Evolutionary conservation across 1,140 invertebrate species (phyloP).

Genomic region (Aplysia californica): DNA sequence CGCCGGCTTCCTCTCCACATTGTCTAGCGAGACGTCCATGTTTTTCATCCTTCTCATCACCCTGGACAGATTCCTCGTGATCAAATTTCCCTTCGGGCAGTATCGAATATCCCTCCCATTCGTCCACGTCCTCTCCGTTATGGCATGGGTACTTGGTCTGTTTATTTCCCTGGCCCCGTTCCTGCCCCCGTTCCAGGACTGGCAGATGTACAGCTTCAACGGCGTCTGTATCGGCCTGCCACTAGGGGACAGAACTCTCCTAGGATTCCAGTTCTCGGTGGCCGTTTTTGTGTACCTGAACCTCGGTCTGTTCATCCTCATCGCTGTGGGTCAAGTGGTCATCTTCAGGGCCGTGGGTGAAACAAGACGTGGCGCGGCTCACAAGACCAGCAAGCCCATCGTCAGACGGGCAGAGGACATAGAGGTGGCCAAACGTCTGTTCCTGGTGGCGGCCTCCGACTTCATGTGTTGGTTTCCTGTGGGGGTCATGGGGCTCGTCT

Average conservation of each 20-base stretch:
- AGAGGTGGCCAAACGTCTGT: conserved; percentile 32
- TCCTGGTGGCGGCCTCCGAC: conserved; percentile 35
- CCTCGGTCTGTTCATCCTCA: too few species aligned
- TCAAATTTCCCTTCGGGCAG: conserved; percentile 28
- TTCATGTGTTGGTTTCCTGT: conserved; percentile 47
- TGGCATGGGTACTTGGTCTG: conserved; percentile 7
- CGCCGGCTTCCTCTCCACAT: conserved; percentile 45
- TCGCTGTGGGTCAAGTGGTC: too few species aligned
- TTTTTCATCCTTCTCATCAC: conserved; percentile 44
- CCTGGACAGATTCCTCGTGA: conserved; percentile 43
- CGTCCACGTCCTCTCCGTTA: background rate
- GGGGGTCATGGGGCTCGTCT: conserved; percentile 36
- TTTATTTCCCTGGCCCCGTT: conserved; percentile 10
- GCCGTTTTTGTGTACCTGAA: too few species aligned
- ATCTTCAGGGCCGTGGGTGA: background rate
- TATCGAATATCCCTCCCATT: background rate
- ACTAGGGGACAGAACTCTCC: background rate
- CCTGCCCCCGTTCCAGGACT: conserved; percentile 17
- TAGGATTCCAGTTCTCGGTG: background rate
- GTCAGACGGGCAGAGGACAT: conserved; percentile 26
- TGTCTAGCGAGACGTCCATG: conserved; percentile 51
- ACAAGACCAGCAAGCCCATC: background rate
- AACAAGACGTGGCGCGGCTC: background rate
- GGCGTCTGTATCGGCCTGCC: conserved; percentile 23
- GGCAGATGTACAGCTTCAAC: conserved; percentile 17